phyloP scores from a whole-genome alignment of 1,140 invertebrate species.

The Euura saliciscinereae region DNA sequence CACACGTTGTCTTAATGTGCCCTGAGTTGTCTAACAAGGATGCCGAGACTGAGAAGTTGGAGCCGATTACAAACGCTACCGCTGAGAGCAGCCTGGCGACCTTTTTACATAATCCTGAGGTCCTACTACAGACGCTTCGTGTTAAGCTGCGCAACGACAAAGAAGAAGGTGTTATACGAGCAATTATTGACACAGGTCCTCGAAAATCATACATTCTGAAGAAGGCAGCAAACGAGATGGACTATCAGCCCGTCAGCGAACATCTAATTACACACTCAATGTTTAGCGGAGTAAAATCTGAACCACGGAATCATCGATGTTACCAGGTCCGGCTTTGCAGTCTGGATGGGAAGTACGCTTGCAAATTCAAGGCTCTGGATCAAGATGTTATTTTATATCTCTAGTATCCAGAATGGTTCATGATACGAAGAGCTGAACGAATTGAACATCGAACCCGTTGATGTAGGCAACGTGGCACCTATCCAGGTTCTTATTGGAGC shows the following conservation, averaged over 20 bases:
- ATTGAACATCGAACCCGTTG: constrained; percentile 18
- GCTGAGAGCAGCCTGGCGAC: background rate
- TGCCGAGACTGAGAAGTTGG: background rate
- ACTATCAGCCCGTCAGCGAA: background rate
- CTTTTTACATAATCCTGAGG: background rate
- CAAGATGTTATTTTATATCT: background rate
- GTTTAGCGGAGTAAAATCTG: background rate
- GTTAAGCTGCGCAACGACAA: background rate
- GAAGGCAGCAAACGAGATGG: background rate
- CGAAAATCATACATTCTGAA: background rate
- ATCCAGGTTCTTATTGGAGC: constrained; percentile 17
- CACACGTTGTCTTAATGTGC: constrained; percentile 11
- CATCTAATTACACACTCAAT: background rate
- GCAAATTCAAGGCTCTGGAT: background rate
- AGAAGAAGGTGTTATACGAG: background rate
- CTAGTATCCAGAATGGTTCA: background rate
- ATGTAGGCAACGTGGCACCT: background rate
- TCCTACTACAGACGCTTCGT: too few species aligned
- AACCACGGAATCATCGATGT: background rate
- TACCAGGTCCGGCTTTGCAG: background rate
- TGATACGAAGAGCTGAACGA: background rate
- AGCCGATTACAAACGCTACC: background rate
- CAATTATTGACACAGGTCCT: background rate
- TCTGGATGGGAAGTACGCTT: background rate
- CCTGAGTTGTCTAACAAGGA: background rate